Evolutionary conservation across 2,888 invertebrate genomes (phyloP), one percentile per base, ranked within the genome.

Genomic region (Trisateles emortualis): DNA sequence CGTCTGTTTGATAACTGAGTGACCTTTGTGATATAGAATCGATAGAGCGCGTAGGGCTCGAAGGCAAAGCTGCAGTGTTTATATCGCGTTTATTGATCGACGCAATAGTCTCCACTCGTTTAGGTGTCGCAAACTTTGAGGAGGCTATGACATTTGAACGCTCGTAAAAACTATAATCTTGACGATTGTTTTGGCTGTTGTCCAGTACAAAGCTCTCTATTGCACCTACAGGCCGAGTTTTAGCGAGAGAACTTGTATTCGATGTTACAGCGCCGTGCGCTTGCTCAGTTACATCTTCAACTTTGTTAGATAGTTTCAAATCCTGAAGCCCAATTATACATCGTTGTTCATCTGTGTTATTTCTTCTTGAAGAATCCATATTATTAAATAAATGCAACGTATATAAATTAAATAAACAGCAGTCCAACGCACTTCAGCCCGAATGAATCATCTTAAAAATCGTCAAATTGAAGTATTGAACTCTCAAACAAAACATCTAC

Each of bases 91-190:
- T 89, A 74, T 84, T 88, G 68, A 84, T 81, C 68, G 93, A 87
- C 51, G 93, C 93, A 59, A 95, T 93, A 44, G 94, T 94, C 77
- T 96, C 96, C 6, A 96, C 94, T 64, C 95, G 94, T 79, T 96
- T 96, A 44, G 96, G 96, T 30, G 96, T 96, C 36, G 96, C 96
- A 80, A 95, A 97, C 81, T 96, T 96, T 8, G 96, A 96, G 42
- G 96, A 95, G 14, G 96, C 95, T 72, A 96, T 96, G 52, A 96
- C 95, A 76, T 95, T 96, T 53, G 95, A 95, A 50, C 96, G 93
- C 77, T 96, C 96, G 64, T 93, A 93, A 73, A 92, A 91, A 73
- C 91, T 92, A 64, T 93, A 93, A 81, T 93, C 93, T 66, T 90
- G 91, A 30, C 90, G 87, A 76, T 83, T 86, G 61, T 78, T 81